These are phyloP conservation scores for Anticlea derivata DNA, from an alignment of 2,888 invertebrate genomes.

Conservation along the genomic window DNA sequence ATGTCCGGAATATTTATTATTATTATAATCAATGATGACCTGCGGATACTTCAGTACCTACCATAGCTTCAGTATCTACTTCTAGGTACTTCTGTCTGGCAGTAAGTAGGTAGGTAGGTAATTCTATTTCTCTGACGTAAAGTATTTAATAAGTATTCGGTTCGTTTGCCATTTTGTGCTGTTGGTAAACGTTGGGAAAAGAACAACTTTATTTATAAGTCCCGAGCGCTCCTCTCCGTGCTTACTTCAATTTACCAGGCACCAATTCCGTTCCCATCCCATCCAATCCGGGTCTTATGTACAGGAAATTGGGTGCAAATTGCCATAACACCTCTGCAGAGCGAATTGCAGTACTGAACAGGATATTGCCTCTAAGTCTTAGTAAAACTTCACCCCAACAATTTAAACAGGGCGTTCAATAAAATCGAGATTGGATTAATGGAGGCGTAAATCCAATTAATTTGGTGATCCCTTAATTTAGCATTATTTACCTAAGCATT, in stretches of 20 bases:
- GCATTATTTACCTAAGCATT: background rate
- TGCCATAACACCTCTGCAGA: conserved; percentile 7
- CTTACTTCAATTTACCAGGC: conserved; percentile 24
- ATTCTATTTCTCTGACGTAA: too few relatives aligned
- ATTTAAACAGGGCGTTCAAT: conserved; percentile 22
- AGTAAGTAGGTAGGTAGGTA: too few relatives aligned
- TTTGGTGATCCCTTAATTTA: conserved; percentile 8
- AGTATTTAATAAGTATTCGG: too few relatives aligned
- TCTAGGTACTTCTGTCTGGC: too few relatives aligned
- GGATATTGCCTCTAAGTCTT: conserved; percentile 58
- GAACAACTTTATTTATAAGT: conserved; percentile 13
- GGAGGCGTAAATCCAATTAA: conserved; percentile 20
- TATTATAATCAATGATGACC: too few relatives aligned
- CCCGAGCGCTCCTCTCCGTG: conserved; percentile 17
- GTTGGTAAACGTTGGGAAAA: conserved; percentile 17
- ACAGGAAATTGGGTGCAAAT: conserved; percentile 18
- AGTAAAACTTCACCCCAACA: conserved; percentile 25
- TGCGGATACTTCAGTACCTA: too few relatives aligned
- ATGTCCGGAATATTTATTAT: too few relatives aligned
- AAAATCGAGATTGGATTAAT: conserved; percentile 30
- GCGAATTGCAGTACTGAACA: conserved; percentile 31
- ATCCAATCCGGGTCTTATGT: conserved; percentile 8
- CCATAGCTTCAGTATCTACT: too few relatives aligned
- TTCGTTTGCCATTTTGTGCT: too few relatives aligned
- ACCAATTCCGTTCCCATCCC: conserved; percentile 2